Conservation (phyloP, 2,797 vertebrate genomes). For the Scyliorhinus canicula region DNA sequence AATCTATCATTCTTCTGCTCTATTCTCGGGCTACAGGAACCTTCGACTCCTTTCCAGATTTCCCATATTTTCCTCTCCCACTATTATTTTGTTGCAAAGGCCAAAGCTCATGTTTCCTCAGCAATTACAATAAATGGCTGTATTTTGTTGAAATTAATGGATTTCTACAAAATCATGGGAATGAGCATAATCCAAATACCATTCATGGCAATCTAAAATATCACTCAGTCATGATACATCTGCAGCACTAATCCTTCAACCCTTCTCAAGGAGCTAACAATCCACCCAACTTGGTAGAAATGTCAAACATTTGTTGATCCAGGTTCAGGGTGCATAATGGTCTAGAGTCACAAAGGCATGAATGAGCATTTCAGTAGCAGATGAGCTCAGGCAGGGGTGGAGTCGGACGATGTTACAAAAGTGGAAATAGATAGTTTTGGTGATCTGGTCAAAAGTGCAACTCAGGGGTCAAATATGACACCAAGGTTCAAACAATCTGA, state of each 20-base stretch:
- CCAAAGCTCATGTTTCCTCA: not conserved
- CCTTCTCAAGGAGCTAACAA: not conserved
- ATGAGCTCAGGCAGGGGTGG: too few species aligned
- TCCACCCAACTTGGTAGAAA: not conserved
- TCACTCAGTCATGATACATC: not conserved
- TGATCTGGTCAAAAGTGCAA: too few species aligned
- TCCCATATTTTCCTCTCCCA: not conserved
- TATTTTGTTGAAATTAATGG: slow-evolving; percentile 8
- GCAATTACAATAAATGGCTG: not conserved
- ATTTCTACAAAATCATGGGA: not conserved
- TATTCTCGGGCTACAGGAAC: not conserved
- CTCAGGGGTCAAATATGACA: too few species aligned
- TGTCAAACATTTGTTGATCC: not conserved
- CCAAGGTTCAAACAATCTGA: not conserved
- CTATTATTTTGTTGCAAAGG: too few species aligned
- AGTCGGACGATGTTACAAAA: too few species aligned
- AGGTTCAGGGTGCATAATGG: not conserved
- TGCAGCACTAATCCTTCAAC: not conserved
- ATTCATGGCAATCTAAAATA: not conserved
- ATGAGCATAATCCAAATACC: not conserved
- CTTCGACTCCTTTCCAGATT: not conserved
- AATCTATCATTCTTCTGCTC: not conserved
- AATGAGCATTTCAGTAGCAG: too few species aligned
- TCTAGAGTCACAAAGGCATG: too few species aligned
- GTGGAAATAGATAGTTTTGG: too few species aligned